Base-by-base conservation (phyloP, 2,888 invertebrate genomes). In the Acronicta alni region DNA sequence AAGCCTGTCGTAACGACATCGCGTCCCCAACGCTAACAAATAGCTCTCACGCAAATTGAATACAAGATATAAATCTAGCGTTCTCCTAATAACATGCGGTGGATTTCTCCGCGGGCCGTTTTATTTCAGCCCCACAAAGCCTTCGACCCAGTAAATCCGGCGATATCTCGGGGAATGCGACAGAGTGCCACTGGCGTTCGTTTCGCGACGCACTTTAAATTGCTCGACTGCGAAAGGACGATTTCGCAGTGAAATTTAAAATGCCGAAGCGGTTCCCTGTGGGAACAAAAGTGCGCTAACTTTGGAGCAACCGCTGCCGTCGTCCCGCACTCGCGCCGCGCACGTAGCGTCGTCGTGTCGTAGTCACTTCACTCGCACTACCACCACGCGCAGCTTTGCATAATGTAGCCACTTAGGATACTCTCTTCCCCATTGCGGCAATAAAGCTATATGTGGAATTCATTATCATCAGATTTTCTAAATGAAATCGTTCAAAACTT, bases 31-130 rank as follows among this genome's bases (percentile, higher is more conserved):
- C 84, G 80, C 82, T 86, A 87, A 87, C 86, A 88, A 87, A 89
- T 89, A 87, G 88, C 91, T 89, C 86, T 90, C 85, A 89, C 88
- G 84, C 88, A 92, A 92, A 92, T 92, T 91, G 92, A 92, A 92
- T 90, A 91, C 90, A 90, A 85, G 89, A 89, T 89, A 92, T 92
- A 92, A 91, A 91, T 91, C 90, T 90, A 87, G 85, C 85, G 81
- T 86, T 87, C 87, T 85, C 86, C 88, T 91, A 91, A 91, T 88
- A 90, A 90, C 87, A 88, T 88, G 88, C 90, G 87, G 89, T 86
- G 87, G 89, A 90, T 91, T 91, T 90, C 91, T 91, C 91, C 70
- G 87, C 87, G 91, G 91, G 89, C 89, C 91, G 88, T 91, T 91
- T 91, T 91, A 91, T 91, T 91, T 88, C 84, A 83, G 86, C 81